Evolutionary conservation across 2,888 invertebrate species (phyloP).

Genomic region (Drosophila algonquin): DNA sequence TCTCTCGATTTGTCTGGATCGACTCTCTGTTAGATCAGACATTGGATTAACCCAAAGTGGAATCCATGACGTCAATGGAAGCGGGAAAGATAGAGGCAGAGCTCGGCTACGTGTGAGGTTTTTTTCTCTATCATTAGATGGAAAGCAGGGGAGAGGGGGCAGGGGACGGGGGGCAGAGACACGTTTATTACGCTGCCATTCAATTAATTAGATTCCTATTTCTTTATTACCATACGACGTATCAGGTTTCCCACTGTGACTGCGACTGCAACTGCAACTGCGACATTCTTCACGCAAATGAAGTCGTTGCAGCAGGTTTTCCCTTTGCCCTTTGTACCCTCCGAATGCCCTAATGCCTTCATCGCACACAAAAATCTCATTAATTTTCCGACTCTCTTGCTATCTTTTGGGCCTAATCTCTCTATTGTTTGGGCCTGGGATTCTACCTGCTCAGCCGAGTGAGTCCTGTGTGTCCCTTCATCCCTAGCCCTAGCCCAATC

Average conservation of each 20-base stretch:
- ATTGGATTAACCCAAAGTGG: slow-evolving; percentile 30
- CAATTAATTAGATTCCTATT: slow-evolving; percentile 34
- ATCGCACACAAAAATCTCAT: slow-evolving; percentile 62
- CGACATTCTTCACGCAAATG: slow-evolving; percentile 15
- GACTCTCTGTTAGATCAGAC: slow-evolving; percentile 8
- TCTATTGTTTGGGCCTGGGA: slow-evolving; percentile 41
- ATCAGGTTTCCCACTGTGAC: slow-evolving; percentile 26
- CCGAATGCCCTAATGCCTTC: slow-evolving; percentile 56
- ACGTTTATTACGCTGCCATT: slow-evolving; percentile 32
- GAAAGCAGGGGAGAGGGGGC: slow-evolving; percentile 7
- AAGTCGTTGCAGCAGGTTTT: slow-evolving; percentile 43
- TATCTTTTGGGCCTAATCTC: slow-evolving; percentile 37
- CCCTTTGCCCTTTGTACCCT: neutral
- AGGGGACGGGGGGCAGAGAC: neutral
- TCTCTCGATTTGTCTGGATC: neutral
- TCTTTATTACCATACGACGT: slow-evolving; percentile 37
- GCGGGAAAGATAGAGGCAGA: neutral
- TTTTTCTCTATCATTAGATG: slow-evolving; percentile 18
- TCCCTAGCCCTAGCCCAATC: slow-evolving; percentile 53
- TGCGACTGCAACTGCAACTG: neutral
- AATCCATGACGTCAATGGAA: slow-evolving; percentile 31
- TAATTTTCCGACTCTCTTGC: slow-evolving; percentile 43
- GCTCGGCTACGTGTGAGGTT: slow-evolving; percentile 37
- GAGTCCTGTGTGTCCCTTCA: slow-evolving; percentile 13
- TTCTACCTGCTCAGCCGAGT: slow-evolving; percentile 28